Percentiles rank a stretch among this genome's conserved stretches.
phyloP scores from a whole-genome alignment of 2,113 vertebrate species.

The Trichomycterus rosablanca region DNA sequence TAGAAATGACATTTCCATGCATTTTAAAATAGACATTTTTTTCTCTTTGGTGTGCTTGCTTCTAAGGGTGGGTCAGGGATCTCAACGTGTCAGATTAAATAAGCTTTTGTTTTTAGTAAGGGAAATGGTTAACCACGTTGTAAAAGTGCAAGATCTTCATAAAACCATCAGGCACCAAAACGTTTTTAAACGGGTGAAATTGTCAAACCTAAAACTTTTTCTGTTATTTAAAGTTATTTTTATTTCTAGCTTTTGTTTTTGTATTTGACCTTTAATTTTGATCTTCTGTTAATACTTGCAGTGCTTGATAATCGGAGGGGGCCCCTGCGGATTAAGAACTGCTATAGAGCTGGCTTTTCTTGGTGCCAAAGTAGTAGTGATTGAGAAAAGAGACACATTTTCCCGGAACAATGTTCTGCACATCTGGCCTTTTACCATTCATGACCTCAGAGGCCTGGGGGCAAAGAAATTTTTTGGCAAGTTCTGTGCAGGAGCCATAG shows the following conservation, averaged over 20 bases:
- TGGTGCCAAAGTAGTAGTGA: conserved; percentile 88
- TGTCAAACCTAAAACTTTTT: too few relatives aligned
- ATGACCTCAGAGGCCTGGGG: conserved; percentile 87
- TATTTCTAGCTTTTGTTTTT: too few relatives aligned
- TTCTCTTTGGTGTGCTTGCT: not conserved
- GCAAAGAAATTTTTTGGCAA: conserved; percentile 98
- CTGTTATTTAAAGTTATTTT: too few relatives aligned
- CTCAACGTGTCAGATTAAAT: conserved; percentile 1
- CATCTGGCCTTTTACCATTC: conserved; percentile 96
- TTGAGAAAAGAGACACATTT: conserved; percentile 94
- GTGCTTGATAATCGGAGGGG: conserved; percentile 95
- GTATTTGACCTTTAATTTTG: too few relatives aligned
- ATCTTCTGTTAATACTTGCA: conserved; percentile 46
- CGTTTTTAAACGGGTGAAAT: too few relatives aligned
- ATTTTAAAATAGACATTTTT: not conserved
- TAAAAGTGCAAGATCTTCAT: too few relatives aligned
- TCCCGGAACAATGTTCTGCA: conserved; percentile 95
- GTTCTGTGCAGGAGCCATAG: conserved; percentile 94
- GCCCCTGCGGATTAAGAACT: conserved; percentile 89
- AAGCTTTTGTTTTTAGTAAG: too few relatives aligned
- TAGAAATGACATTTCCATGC: not conserved
- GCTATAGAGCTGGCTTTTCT: conserved; percentile 92
- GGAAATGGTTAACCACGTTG: too few relatives aligned
- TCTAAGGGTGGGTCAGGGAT: not conserved
- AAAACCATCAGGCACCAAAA: too few relatives aligned